phyloP scores from a whole-genome alignment of 2,113 vertebrate genomes.

The Sylvietta virens region DNA sequence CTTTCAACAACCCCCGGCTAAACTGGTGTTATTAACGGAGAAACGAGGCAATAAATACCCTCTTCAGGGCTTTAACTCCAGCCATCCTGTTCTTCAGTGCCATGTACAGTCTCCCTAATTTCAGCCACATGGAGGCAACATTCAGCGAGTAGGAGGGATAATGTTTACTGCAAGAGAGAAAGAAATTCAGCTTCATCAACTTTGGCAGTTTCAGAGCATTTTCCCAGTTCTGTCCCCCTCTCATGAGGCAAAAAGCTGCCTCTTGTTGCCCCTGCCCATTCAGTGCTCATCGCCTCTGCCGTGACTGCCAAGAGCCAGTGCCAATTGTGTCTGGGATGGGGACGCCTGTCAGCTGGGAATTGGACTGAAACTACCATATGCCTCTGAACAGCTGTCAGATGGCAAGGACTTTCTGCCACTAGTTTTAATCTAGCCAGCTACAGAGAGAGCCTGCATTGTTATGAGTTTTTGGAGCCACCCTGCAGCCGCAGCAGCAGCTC shows the following conservation, averaged over 20 bases:
- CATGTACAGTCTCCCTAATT: conserved; percentile 86
- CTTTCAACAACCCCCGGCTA: not conserved
- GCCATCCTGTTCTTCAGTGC: conserved; percentile 71
- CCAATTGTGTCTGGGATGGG: not conserved
- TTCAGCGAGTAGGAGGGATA: conserved; percentile 92
- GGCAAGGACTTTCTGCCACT: conserved; percentile 45
- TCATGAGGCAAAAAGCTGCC: not conserved
- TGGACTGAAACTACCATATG: conserved; percentile 44
- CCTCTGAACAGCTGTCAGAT: conserved; percentile 56
- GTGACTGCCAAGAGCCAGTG: not conserved
- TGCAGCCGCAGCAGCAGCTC: not conserved
- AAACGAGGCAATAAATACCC: conserved; percentile 76
- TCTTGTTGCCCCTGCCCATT: not conserved
- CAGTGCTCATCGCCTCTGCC: not conserved
- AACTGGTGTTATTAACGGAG: not conserved
- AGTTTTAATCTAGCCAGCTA: conserved; percentile 33
- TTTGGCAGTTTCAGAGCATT: not conserved
- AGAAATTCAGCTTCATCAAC: not conserved
- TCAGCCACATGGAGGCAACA: conserved; percentile 94
- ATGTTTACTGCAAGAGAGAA: conserved; percentile 75
- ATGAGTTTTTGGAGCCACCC: not conserved
- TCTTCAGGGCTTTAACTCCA: conserved; percentile 79
- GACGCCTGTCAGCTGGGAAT: conserved; percentile 16
- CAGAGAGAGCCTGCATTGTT: conserved; percentile 1
- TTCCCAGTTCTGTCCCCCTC: not conserved